A percentile compares a stretch with the other conserved stretches of the same genome.
Conservation (phyloP, 1,140 invertebrate genomes). For the Drosophila kurseongensis region DNA sequence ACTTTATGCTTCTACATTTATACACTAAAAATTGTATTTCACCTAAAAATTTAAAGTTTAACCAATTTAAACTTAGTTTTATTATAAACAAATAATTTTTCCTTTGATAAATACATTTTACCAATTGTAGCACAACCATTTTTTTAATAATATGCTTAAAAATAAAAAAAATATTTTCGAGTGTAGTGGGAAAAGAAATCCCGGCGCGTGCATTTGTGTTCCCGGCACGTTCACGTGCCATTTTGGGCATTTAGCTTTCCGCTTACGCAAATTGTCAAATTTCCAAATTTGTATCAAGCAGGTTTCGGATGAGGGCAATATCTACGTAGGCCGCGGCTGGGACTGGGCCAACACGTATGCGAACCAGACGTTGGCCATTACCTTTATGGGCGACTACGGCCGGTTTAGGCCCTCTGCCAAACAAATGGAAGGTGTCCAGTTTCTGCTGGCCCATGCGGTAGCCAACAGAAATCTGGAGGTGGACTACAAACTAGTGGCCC, state of each 20-base stretch:
- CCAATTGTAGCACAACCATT: no score
- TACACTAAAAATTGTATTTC: no score
- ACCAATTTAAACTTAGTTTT: no score
- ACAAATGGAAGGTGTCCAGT: conserved; percentile 79
- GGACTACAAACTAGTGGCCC: conserved; percentile 84
- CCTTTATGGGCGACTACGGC: conserved; percentile 85
- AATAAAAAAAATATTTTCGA: background rate
- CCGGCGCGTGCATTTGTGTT: conserved; percentile 16
- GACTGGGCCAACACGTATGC: conserved; percentile 86
- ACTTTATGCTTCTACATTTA: no score
- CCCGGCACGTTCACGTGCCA: conserved; percentile 34
- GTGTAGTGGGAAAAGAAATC: conserved; percentile 25
- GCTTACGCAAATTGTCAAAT: conserved; percentile 48
- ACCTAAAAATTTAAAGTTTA: no score
- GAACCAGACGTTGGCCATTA: conserved; percentile 84
- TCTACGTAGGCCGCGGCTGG: conserved; percentile 88
- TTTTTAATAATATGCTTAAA: no score
- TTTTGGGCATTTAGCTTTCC: conserved; percentile 30
- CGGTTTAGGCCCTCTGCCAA: conserved; percentile 70
- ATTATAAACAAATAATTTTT: no score
- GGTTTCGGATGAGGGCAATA: conserved; percentile 87
- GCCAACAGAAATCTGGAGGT: conserved; percentile 63
- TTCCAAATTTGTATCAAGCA: conserved; percentile 60
- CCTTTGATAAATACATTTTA: no score
- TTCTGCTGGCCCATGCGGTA: conserved; percentile 76